Evolutionary conservation across 2,888 invertebrate species (phyloP).

Genomic region (Cephus runcator): DNA sequence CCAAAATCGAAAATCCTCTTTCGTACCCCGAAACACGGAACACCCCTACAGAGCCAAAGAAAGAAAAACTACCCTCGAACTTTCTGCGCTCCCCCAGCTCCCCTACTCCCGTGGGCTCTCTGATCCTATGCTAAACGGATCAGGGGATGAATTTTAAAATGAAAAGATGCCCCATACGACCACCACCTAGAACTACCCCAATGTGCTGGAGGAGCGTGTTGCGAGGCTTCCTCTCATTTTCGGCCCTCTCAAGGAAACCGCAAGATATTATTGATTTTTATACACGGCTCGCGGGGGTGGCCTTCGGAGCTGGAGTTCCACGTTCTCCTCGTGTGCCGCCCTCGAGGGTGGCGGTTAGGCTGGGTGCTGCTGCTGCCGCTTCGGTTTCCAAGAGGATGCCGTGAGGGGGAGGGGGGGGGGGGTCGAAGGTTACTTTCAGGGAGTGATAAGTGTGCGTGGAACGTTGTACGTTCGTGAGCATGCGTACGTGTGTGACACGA

Average conservation of each 20-base stretch:
- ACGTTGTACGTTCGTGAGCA: slow-evolving; percentile 27
- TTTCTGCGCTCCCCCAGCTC: slow-evolving; percentile 10
- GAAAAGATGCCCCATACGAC: slow-evolving; percentile 10
- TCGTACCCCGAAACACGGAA: too few species aligned
- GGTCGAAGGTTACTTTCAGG: background rate
- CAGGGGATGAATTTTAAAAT: too few species aligned
- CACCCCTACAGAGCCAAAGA: too few species aligned
- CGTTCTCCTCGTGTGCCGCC: background rate
- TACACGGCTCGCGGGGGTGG: slow-evolving; percentile 41
- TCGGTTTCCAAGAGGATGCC: slow-evolving; percentile 3
- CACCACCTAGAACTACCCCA: slow-evolving; percentile 11
- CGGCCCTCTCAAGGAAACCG: slow-evolving; percentile 57
- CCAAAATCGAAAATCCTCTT: too few species aligned
- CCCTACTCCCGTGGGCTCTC: slow-evolving; percentile 1
- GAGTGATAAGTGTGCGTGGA: slow-evolving; percentile 15
- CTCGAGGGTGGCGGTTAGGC: background rate
- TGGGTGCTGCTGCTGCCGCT: slow-evolving; percentile 12
- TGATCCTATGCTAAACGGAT: slow-evolving; percentile 18
- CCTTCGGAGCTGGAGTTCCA: slow-evolving; percentile 30
- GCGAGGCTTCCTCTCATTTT: slow-evolving; percentile 35
- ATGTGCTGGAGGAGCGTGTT: too few species aligned
- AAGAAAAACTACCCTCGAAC: too few species aligned
- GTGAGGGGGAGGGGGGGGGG: background rate
- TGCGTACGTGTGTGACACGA: slow-evolving; percentile 23
- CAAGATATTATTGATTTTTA: slow-evolving; percentile 66